Evolutionary conservation across 30 jellyfish, hydroid and myxozoan species (phyloP), one percentile per base, ranked within the genome.

Genomic region (Chironex yamaguchii): DNA sequence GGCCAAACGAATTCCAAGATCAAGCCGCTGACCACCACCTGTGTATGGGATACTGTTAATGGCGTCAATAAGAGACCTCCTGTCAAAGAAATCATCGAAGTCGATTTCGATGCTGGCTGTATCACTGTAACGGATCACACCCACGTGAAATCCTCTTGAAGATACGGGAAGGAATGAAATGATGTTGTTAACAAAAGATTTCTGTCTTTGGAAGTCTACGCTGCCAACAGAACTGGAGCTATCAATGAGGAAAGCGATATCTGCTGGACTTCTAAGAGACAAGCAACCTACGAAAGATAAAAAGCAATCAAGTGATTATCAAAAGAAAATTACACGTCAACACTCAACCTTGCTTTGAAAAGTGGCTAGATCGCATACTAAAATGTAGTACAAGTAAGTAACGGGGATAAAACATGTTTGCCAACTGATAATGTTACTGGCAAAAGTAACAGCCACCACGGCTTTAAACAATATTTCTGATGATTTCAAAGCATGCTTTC

Each of bases 241-340:
- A 52, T 93, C 98, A 2, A 93, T 28, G 64, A 93, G 32, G 85
- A 93, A 93, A 1, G 93, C 98, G 65, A 93, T 79, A 34, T 93
- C 98, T 3, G 96, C 27, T 24, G 79, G 72, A 22, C 21, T 52
- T 30, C 25, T 14, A 6, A 69, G 81, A 20, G 31, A 67, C 52
- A 34, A 48, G 24, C 42, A 3, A 33, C 2, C 62, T 2, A 64
- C 26, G 17, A 42, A 42, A 17, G 9, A 42, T 6, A 42, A 42
- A 17, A 17, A 42, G 13, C 9, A 9, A 42, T 42, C 17, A 17
- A 17, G 58, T 42, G 17, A 42, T 42, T 42, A 42, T 42, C 58
- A 42, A 42, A 42, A 42, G 13, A 17, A 42, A 42, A 9, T 42
- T 9, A 17, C 17, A 17, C 58, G 9, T 42, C 17, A 6, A 17